Evolutionary conservation across 35 echinoderm and acorn worm genomes (phyloP), one percentile per base, ranked within the genome.

Genomic region (Heliocidaris erythrogramma): DNA sequence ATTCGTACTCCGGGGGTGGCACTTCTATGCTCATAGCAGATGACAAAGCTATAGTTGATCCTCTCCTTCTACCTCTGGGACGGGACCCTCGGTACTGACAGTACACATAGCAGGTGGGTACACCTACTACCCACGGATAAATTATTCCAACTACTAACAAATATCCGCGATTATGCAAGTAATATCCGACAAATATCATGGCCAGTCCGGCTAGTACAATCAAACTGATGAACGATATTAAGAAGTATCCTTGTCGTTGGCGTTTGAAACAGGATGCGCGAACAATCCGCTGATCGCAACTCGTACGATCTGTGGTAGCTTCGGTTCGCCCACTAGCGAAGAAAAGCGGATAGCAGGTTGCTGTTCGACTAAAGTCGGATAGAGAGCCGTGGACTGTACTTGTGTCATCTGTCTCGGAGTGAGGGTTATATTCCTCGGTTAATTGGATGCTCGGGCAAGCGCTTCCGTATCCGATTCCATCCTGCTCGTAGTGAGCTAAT

Each of bases 131-230:
- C 91, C 91, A 92, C 91, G 91, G 91, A 48, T 92, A 92, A 12
- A 92, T 92, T 13, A 92, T 92, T 30, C 91, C 91, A 30, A 92
- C 91, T 11, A 92, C 47, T 59, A 92, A 92, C 48, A 92, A 59
- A 92, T 92, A 92, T 92, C 91, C 91, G 47, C 91, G 47, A 48
- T 92, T 92, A 59, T 92, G 91, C 47, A 92, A 27, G 49, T 92
- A 92, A 48, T 92, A 92, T 24, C 91, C 91, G 48, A 92, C 91
- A n/a, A 92, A 92, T 16, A 92, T 92, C 91, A 92, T 92, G 31
- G 91, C 91, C n/a, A 92, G 47, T 30, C 91, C 91, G 91, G 91
- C 91, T 30, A 92, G 91, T 49, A 92, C 91, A 27, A 92, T 92
- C 29, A 92, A 59, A 48, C 91, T 92, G 91, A 92, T 92, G 49